A percentile compares a stretch with the other conserved stretches of the same genome.
Evolutionary conservation across 2,888 invertebrate species (phyloP).

Genomic region (Ferdinandea cuprea): DNA sequence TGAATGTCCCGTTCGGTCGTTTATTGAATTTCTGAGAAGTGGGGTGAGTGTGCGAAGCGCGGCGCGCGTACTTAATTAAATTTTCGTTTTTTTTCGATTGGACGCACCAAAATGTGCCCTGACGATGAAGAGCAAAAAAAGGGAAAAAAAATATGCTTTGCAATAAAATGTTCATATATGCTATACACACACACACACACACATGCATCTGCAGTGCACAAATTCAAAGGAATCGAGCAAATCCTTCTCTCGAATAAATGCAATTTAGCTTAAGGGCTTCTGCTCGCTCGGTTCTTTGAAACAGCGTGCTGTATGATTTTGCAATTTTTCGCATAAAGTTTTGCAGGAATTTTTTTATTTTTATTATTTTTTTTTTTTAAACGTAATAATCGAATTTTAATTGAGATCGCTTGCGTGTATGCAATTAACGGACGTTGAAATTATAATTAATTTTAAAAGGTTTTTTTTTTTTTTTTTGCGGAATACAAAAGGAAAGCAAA

Average conservation of each 20-base stretch:
- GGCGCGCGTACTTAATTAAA: constrained; percentile 61
- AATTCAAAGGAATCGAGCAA: constrained; percentile 59
- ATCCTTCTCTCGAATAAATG: constrained; percentile 45
- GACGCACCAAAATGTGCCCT: constrained; percentile 50
- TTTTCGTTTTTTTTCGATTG: constrained; percentile 65
- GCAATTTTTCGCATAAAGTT: background rate
- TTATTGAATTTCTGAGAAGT: constrained; percentile 61
- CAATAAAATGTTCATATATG: constrained; percentile 30
- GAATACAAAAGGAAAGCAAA: background rate
- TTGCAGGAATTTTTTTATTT: background rate
- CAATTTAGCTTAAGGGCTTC: constrained; percentile 66
- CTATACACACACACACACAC: too few species aligned
- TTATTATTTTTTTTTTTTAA: constrained; percentile 6
- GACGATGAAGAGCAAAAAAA: constrained; percentile 9
- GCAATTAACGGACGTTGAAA: constrained; percentile 30
- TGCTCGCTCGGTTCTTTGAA: constrained; percentile 42
- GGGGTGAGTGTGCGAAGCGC: background rate
- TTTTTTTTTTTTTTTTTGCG: constrained; percentile 13
- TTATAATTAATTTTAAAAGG: constrained; percentile 47
- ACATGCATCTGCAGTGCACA: constrained; percentile 31
- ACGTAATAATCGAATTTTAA: constrained; percentile 67
- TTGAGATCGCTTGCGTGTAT: constrained; percentile 50
- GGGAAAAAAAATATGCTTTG: constrained; percentile 56
- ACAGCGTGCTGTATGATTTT: constrained; percentile 12
- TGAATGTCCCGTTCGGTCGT: constrained; percentile 9